phyloP scores from a whole-genome alignment of 1,140 invertebrate species.

The Camponotus floridanus region DNA sequence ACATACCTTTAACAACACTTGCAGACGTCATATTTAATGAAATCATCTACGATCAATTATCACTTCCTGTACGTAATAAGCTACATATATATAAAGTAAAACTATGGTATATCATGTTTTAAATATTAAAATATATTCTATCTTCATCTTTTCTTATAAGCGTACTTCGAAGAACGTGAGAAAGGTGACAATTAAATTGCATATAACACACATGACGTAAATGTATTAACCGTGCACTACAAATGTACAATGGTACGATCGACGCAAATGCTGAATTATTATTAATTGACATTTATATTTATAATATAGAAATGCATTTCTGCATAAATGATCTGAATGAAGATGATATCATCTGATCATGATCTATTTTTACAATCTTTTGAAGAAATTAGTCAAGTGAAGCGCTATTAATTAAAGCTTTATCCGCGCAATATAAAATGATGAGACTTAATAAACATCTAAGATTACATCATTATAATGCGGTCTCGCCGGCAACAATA shows the following conservation, averaged over 20 bases:
- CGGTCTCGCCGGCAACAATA: constrained; percentile 39
- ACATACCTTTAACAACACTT: no score
- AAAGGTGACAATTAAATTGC: no score
- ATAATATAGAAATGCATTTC: neutral
- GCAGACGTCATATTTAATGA: no score
- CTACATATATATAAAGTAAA: no score
- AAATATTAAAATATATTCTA: no score
- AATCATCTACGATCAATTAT: no score
- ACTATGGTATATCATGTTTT: no score
- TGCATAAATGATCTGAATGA: neutral
- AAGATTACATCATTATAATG: constrained; percentile 23
- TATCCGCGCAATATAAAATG: constrained; percentile 35
- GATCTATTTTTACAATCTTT: neutral
- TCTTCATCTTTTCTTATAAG: no score
- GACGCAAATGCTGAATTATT: neutral
- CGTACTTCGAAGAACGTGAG: no score
- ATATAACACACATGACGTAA: no score
- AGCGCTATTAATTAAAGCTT: constrained; percentile 17
- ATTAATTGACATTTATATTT: neutral
- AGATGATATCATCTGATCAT: neutral
- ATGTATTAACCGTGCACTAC: neutral
- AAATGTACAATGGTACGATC: neutral
- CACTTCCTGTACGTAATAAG: no score
- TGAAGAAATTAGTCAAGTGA: neutral
- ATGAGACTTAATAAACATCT: constrained; percentile 34